Conservation (phyloP, 2,888 invertebrate species). For the Lochmaea crataegi region DNA sequence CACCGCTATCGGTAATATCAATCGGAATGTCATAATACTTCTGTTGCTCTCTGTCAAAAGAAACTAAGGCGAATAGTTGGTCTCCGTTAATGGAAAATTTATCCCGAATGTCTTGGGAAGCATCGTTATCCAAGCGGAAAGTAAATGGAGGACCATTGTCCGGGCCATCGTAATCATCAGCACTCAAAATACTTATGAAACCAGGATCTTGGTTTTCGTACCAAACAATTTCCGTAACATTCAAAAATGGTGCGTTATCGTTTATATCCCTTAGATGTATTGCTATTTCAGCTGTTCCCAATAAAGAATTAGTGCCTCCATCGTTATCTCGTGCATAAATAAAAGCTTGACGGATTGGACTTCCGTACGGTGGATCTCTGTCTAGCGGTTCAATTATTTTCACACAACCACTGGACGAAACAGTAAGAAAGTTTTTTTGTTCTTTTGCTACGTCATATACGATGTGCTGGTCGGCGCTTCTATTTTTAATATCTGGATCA, state of each 20-base stretch:
- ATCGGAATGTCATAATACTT: slow-evolving; percentile 92
- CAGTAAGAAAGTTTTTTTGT: slow-evolving; percentile 76
- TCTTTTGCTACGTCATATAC: slow-evolving; percentile 80
- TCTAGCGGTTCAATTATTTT: slow-evolving; percentile 81
- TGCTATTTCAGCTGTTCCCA: slow-evolving; percentile 75
- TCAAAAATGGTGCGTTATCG: slow-evolving; percentile 92
- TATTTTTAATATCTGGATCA: slow-evolving; percentile 87
- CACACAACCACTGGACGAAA: slow-evolving; percentile 82
- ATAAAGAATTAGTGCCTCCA: slow-evolving; percentile 73
- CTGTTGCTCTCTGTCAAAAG: slow-evolving; percentile 87
- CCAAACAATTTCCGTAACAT: slow-evolving; percentile 85
- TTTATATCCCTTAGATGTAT: slow-evolving; percentile 85
- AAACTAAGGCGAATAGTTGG: slow-evolving; percentile 75
- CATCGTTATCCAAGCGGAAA: slow-evolving; percentile 75
- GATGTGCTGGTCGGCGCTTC: slow-evolving; percentile 80
- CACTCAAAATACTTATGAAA: slow-evolving; percentile 73
- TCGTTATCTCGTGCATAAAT: slow-evolving; percentile 83
- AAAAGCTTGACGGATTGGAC: slow-evolving; percentile 80
- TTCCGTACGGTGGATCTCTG: slow-evolving; percentile 89
- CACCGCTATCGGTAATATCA: slow-evolving; percentile 87
- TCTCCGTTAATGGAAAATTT: slow-evolving; percentile 79
- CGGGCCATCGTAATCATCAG: slow-evolving; percentile 84
- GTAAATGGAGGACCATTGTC: slow-evolving; percentile 90
- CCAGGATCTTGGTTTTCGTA: slow-evolving; percentile 78
- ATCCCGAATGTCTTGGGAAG: slow-evolving; percentile 74